A percentile compares a stretch with the other conserved stretches of the same genome.
Conservation (phyloP, 2,888 invertebrate species). For the Papilio protenor region DNA sequence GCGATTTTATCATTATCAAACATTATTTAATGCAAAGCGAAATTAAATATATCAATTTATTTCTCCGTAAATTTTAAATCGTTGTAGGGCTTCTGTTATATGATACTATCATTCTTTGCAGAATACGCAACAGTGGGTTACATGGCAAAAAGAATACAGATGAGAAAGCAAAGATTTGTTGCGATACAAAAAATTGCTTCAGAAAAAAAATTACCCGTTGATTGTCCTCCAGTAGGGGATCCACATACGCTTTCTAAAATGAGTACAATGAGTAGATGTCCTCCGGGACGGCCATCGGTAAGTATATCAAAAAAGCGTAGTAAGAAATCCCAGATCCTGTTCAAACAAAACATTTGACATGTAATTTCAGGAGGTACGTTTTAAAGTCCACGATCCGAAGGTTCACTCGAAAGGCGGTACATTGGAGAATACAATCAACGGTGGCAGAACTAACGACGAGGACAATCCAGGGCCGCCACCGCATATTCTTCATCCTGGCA, state of each 20-base stretch:
- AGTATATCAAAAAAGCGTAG: conserved; percentile 45
- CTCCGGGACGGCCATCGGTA: conserved; percentile 82
- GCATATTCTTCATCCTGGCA: conserved; percentile 94
- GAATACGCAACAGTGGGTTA: conserved; percentile 99
- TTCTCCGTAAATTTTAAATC: neutral
- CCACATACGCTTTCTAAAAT: conserved; percentile 88
- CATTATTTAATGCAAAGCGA: conserved; percentile 34
- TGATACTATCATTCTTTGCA: conserved; percentile 77
- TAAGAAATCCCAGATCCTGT: neutral
- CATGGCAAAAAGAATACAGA: conserved; percentile 98
- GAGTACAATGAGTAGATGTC: conserved; percentile 88
- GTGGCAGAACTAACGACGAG: conserved; percentile 87
- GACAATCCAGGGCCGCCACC: conserved; percentile 87
- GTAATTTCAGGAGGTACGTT: conserved; percentile 93
- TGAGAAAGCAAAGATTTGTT: conserved; percentile 96
- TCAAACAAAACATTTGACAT: conserved; percentile 21
- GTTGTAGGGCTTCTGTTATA: conserved; percentile 44
- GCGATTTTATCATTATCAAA: conserved; percentile 40
- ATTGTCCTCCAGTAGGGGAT: conserved; percentile 89
- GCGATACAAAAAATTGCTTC: conserved; percentile 96
- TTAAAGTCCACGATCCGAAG: conserved; percentile 97
- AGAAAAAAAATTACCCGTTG: conserved; percentile 94
- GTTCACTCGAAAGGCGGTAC: conserved; percentile 97
- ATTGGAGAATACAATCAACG: conserved; percentile 95
- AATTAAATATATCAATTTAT: neutral